phyloP scores from a whole-genome alignment of 2,797 vertebrate species.

The Chaenodraco wilsoni region DNA sequence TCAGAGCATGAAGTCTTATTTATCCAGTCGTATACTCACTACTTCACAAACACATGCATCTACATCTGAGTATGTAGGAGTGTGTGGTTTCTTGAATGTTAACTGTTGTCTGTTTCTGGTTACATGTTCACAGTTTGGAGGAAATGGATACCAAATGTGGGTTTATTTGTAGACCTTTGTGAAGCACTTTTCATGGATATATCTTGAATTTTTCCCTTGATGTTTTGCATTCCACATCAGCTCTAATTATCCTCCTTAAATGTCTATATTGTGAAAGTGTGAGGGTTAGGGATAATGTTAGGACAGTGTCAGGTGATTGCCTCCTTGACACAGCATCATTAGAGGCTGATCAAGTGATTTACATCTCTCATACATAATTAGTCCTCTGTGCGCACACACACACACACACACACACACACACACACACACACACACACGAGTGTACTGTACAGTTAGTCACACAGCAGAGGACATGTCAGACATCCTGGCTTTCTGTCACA shows the following conservation, averaged over 20 bases:
- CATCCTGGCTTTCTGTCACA: slow-evolving; percentile 27
- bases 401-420: too few relatives aligned
- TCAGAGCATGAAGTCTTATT: too few relatives aligned
- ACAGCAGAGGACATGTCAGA: slow-evolving; percentile 13
- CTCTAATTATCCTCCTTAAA: slow-evolving; percentile 24
- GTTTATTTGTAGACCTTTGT: slow-evolving; percentile 27
- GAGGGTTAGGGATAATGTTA: too few relatives aligned
- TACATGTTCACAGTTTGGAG: slow-evolving; percentile 13
- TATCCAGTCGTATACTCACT: too few relatives aligned
- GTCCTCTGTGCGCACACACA: too few relatives aligned
- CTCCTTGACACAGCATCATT: not conserved
- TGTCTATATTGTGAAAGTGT: slow-evolving; percentile 29
- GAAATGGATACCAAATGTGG: slow-evolving; percentile 5
- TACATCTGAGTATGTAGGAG: too few relatives aligned
- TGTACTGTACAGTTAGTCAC: slow-evolving; percentile 1
- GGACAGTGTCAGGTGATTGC: slow-evolving; percentile 3
- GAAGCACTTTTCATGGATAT: slow-evolving; percentile 4
- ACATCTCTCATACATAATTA: slow-evolving; percentile 2
- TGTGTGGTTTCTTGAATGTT: not conserved
- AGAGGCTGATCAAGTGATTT: slow-evolving; percentile 12
- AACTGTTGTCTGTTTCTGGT: not conserved
- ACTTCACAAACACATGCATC: too few relatives aligned
- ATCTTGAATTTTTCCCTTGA: slow-evolving; percentile 1
- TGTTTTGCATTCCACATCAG: slow-evolving; percentile 9
- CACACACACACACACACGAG: not conserved